A percentile compares a stretch with the other conserved stretches of the same genome.
Conservation (phyloP, 2,888 invertebrate genomes). For the Callosobruchus maculatus region DNA sequence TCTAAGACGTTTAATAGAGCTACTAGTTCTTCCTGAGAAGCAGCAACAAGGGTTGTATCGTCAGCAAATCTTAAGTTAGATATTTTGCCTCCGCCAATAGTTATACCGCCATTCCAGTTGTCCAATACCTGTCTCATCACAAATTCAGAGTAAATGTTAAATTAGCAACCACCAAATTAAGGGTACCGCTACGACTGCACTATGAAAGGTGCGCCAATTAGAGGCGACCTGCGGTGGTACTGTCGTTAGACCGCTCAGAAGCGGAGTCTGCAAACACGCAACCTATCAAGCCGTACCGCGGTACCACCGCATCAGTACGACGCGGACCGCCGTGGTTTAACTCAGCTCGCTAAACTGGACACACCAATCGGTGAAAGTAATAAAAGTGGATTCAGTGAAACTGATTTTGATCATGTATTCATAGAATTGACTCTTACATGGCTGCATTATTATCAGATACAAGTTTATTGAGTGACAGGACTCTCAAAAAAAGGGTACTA, state of each 20-base stretch:
- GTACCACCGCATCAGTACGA: neutral
- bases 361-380: neutral
- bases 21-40: no score
- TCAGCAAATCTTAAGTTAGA: no score
- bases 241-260: neutral
- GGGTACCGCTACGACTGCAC: no score
- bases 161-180: no score
- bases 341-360: neutral
- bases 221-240: neutral
- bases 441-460: neutral
- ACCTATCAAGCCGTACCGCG: neutral
- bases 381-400: neutral
- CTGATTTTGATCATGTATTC: neutral
- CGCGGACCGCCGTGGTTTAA: neutral
- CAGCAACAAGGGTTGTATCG: no score
- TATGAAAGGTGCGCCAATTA: neutral
- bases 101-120: no score
- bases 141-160: no score
- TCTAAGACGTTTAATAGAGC: no score
- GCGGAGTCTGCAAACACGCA: neutral
- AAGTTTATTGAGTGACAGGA: no score
- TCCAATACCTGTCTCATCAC: no score
- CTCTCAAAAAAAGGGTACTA: no score
- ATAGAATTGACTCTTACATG: neutral
- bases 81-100: no score